Percentiles rank a stretch among this genome's conserved stretches.
These are phyloP conservation scores for Philereme transversata DNA, from an alignment of 2,888 invertebrate species.

Conservation along the genomic window DNA sequence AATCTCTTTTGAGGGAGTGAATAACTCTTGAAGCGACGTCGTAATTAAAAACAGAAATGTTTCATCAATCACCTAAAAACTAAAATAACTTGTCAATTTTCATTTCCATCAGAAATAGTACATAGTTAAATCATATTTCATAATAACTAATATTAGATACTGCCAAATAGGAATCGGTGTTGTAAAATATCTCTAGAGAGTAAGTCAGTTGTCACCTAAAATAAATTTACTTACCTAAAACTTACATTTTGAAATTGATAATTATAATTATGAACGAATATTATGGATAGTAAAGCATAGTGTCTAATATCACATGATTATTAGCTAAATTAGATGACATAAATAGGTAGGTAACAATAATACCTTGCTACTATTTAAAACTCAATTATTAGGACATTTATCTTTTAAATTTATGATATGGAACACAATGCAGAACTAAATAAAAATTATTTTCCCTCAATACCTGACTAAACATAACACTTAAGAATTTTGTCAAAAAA, in stretches of 20 bases:
- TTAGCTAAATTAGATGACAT: slow-evolving; percentile 49
- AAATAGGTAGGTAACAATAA: slow-evolving; percentile 23
- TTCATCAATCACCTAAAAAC: slow-evolving; percentile 15
- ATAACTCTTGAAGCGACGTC: slow-evolving; percentile 3
- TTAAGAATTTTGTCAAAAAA: neutral
- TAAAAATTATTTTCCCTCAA: neutral
- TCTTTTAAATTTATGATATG: neutral
- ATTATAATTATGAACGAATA: slow-evolving; percentile 35
- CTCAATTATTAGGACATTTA: slow-evolving; percentile 24
- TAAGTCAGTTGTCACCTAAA: slow-evolving; percentile 35
- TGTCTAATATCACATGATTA: slow-evolving; percentile 61
- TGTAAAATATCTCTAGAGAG: slow-evolving; percentile 59
- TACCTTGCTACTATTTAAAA: slow-evolving; percentile 12
- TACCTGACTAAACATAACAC: neutral
- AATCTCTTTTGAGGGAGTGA: slow-evolving; percentile 6
- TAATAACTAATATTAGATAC: slow-evolving; percentile 69
- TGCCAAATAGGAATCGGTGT: slow-evolving; percentile 80
- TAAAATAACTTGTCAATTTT: slow-evolving; percentile 63
- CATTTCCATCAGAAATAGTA: slow-evolving; percentile 57
- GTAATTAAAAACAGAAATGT: slow-evolving; percentile 7
- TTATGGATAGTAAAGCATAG: slow-evolving; percentile 50
- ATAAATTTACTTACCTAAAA: slow-evolving; percentile 22
- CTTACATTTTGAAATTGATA: slow-evolving; percentile 40
- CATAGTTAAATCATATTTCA: slow-evolving; percentile 46
- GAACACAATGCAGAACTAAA: slow-evolving; percentile 4